A percentile compares a stretch with the other conserved stretches of the same genome.
phyloP scores from a whole-genome alignment of 2,113 vertebrate genomes.

The Struthio camelus region DNA sequence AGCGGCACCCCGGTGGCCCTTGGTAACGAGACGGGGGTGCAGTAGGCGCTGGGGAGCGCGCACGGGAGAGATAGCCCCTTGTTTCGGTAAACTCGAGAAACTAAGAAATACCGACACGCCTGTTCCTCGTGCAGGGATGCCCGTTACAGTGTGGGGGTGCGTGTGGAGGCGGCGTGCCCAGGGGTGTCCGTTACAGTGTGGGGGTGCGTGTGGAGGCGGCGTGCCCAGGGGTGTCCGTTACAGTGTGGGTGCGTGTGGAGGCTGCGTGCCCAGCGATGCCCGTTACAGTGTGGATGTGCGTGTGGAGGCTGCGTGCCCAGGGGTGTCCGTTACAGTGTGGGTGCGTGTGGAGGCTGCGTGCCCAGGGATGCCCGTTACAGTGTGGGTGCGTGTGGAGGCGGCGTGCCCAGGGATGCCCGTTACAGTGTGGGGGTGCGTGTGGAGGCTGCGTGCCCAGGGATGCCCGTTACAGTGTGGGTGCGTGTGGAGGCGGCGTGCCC shows the following conservation, averaged over 20 bases:
- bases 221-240: not conserved
- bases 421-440: not conserved
- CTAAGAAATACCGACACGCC: fast-evolving
- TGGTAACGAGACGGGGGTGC: not conserved
- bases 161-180: too few species aligned
- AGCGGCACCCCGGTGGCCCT: too few species aligned
- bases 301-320: too few species aligned
- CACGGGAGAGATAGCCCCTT: fast-evolving
- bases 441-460: not conserved
- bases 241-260: too few species aligned
- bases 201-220: too few species aligned
- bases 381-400: too few species aligned
- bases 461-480: too few species aligned
- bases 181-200: not conserved
- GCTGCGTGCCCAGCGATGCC: not conserved
- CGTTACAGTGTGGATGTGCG: too few species aligned
- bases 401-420: not conserved
- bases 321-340: not conserved
- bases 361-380: not conserved
- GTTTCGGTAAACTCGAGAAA: fast-evolving
- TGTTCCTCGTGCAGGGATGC: fast-evolving
- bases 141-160: too few species aligned
- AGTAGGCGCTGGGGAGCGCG: too few species aligned
- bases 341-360: too few species aligned
- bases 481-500: too few species aligned